Percentiles rank a stretch among this genome's conserved stretches.
Conservation (phyloP, 2,113 vertebrate genomes). For the Equus quagga region DNA sequence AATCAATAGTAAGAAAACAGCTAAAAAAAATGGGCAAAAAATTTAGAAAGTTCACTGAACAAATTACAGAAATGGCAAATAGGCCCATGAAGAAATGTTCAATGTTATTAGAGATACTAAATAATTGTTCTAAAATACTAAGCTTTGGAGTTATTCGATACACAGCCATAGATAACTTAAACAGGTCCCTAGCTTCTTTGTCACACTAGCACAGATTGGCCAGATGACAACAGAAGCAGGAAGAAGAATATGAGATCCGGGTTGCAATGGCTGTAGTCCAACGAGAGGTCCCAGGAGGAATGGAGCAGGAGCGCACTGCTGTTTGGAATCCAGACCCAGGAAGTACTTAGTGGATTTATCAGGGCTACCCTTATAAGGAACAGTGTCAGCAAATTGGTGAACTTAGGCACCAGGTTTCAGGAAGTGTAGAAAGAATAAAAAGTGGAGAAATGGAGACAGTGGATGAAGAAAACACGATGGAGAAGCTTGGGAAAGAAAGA, state of each 20-base stretch:
- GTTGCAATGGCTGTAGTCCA: not conserved
- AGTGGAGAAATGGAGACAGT: not conserved
- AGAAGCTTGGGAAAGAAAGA: not conserved
- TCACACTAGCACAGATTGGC: not conserved
- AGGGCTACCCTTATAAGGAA: not conserved
- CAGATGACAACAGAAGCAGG: not conserved
- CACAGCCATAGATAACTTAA: not conserved
- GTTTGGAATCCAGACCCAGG: not conserved
- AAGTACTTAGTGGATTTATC: not conserved
- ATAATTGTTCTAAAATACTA: not conserved
- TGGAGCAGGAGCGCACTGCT: not conserved
- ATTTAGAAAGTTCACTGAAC: not conserved
- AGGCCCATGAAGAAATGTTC: not conserved
- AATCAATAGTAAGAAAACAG: no score
- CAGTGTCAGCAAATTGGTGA: not conserved
- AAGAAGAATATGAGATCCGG: not conserved
- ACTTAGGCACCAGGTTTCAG: not conserved
- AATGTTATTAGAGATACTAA: not conserved
- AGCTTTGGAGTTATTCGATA: not conserved
- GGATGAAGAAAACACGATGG: not conserved
- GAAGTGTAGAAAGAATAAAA: not conserved
- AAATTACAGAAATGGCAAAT: not conserved
- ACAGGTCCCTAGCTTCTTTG: not conserved
- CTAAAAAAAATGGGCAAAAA: no score
- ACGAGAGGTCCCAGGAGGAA: not conserved